Conservation (phyloP, 1,140 invertebrate genomes). For the Teleopsis dalmanni region DNA sequence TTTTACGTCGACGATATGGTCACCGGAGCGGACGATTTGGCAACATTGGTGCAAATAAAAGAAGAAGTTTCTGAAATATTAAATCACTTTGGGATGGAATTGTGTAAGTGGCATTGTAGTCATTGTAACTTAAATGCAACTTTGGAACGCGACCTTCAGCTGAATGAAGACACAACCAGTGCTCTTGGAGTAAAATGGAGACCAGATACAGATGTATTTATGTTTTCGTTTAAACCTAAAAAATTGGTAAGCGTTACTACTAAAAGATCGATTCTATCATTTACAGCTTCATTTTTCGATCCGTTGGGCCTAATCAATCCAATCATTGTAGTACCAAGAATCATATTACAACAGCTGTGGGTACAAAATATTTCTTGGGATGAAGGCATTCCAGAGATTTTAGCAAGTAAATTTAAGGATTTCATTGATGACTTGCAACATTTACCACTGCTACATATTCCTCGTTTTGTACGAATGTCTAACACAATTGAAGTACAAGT, state of each 20-base stretch:
- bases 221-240: not conserved
- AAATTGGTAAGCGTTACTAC: not conserved
- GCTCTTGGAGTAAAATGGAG: not conserved
- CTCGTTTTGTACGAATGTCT: not conserved
- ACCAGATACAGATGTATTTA: not conserved
- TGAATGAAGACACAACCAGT: not conserved
- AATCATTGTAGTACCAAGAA: not conserved
- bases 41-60: not conserved
- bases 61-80: not conserved
- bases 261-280: slow-evolving; percentile 2
- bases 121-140: not conserved
- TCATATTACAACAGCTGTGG: slow-evolving; percentile 5
- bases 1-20: not conserved
- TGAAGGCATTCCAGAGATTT: not conserved
- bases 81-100: not conserved
- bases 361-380: slow-evolving; percentile 3
- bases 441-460: not conserved
- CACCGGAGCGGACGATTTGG: not conserved
- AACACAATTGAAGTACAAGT: slow-evolving; percentile 11
- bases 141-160: not conserved
- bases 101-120: slow-evolving; percentile 1
- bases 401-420: not conserved
- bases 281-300: not conserved
- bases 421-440: not conserved
- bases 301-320: slow-evolving; percentile 1